Evolutionary conservation across 2,113 vertebrate genomes (phyloP), one percentile per base, ranked within the genome.

Genomic region (Rhinopomastus cyanomelas): DNA sequence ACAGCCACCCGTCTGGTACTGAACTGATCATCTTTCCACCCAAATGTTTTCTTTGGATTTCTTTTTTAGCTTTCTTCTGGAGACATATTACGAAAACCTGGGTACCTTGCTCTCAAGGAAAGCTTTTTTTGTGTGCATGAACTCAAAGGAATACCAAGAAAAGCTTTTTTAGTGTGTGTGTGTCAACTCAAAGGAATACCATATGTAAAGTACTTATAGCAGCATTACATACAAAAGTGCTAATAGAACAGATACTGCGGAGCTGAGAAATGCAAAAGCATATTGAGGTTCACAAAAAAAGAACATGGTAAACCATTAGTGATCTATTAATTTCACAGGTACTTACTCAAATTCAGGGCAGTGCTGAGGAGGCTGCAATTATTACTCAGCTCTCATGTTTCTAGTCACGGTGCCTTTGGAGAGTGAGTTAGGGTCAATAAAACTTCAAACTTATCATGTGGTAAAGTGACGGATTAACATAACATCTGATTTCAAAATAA

Each of bases 201-300:
- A 86, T 69, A 88, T 80, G 72, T 80, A 92, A 93, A 94, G 87
- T 85, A 60, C 65, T 89, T 93, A 82, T 23, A 89, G 37, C 67
- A 94, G 55, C 55, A 37, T 74, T 66, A 91, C 72, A 71, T 84
- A 91, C 72, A 87, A 84, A 96, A 93, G 15, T 48, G n/a, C 1
- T 83, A 91, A 71, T 72, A 94, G 57, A 96, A 77, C 11, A 75
- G 83, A 74, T 88, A 93, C 55, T 59, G 18, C 21, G 61, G 82
- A 83, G 34, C 29, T 80, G 60, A 66, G 36, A 92, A 87, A 53
- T 79, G 16, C 18, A 75, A 85, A 19, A 9, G 55, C 4, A 39
- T 66, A 64, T 4, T 87, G 55, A 85, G 5, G 26, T 60, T 74
- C 29, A 66, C 12, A 18, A 46, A 48, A 48, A 46, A 67, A 68